Conservation (phyloP, 2,888 invertebrate genomes). For the Notodonta ziczac region DNA sequence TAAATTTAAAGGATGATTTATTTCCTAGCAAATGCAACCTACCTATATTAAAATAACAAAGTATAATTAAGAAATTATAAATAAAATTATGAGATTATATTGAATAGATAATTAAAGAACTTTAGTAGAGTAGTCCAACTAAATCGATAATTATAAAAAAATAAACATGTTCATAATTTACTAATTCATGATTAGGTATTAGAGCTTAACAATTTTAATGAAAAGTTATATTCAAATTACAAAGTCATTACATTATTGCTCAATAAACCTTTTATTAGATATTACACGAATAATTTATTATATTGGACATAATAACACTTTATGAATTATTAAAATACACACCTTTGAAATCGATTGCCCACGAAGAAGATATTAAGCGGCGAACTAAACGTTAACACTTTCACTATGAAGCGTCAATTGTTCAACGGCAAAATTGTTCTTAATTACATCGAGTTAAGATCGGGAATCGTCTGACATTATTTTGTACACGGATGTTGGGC, state of each 20-base stretch:
- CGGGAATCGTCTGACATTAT: conserved; percentile 40
- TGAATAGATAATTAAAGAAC: background rate
- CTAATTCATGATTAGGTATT: background rate
- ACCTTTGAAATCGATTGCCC: conserved; percentile 48
- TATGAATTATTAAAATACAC: conserved; percentile 46
- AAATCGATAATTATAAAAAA: background rate
- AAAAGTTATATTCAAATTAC: conserved; percentile 22
- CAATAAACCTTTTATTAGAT: conserved; percentile 28
- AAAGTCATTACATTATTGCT: conserved; percentile 26
- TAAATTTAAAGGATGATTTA: background rate
- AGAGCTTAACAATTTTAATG: background rate
- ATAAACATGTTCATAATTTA: background rate
- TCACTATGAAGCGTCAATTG: conserved; percentile 29
- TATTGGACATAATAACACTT: conserved; percentile 31
- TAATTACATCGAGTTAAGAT: conserved; percentile 25
- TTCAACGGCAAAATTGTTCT: background rate
- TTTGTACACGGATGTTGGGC: conserved; percentile 47
- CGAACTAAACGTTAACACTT: conserved; percentile 41
- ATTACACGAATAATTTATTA: conserved; percentile 30
- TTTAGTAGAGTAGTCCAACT: background rate
- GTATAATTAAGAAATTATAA: background rate
- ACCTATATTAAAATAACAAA: background rate
- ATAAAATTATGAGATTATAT: background rate
- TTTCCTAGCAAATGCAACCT: background rate
- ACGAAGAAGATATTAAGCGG: conserved; percentile 44